phyloP scores from a whole-genome alignment of 2,888 invertebrate genomes.

The Serripes groenlandicus region DNA sequence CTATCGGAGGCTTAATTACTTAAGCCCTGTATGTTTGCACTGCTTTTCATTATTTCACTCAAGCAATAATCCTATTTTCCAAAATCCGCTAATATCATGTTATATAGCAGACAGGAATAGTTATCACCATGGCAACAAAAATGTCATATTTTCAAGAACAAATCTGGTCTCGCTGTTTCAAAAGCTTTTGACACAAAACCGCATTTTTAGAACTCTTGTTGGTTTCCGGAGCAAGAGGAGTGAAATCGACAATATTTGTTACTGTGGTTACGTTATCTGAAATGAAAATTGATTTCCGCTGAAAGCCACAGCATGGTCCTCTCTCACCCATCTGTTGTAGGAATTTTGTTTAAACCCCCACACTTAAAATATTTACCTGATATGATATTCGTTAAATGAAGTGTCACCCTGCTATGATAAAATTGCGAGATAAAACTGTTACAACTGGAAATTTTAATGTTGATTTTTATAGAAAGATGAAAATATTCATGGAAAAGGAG shows the following conservation, averaged over 20 bases:
- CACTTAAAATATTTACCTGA: too few relatives aligned
- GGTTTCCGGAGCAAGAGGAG: constrained; percentile 56
- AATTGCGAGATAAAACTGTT: neutral
- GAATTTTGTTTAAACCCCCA: constrained; percentile 1
- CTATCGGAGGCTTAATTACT: constrained; percentile 36
- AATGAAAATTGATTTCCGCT: constrained; percentile 64
- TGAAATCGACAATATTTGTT: constrained; percentile 63
- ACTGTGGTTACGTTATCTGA: constrained; percentile 65
- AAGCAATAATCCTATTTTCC: constrained; percentile 42
- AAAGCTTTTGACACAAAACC: constrained; percentile 66
- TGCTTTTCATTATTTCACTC: constrained; percentile 65
- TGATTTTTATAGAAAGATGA: neutral
- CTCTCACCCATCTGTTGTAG: constrained; percentile 59
- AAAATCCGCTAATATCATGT: constrained; percentile 37
- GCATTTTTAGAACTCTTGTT: constrained; percentile 62
- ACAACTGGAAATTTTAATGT: neutral
- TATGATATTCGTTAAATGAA: neutral
- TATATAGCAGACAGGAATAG: constrained; percentile 25
- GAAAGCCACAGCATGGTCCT: constrained; percentile 26
- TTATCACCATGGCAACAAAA: constrained; percentile 50
- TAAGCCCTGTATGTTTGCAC: constrained; percentile 56
- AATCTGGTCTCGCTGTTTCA: constrained; percentile 42
- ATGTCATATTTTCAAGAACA: constrained; percentile 47
- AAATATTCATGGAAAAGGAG: neutral
- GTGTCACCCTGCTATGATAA: neutral